These are phyloP conservation scores for Aphelenchoides bicaudatus DNA, from an alignment of 2,888 invertebrate species.

Conservation along the genomic window DNA sequence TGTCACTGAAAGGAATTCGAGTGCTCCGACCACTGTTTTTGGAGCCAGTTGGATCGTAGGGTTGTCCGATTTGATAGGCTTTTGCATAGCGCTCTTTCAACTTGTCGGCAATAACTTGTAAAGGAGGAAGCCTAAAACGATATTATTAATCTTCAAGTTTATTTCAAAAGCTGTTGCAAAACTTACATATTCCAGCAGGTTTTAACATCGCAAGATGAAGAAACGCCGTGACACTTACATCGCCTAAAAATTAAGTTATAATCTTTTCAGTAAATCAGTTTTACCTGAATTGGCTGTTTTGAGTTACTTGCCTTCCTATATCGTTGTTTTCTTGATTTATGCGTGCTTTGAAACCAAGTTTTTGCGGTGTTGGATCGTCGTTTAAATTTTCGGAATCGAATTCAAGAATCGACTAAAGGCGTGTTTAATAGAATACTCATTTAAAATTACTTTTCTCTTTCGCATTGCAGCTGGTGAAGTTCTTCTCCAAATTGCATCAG, in stretches of 20 bases:
- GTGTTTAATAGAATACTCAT: neutral
- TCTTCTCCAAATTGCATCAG: slow-evolving; percentile 64
- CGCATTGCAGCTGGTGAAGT: neutral
- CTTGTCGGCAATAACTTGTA: slow-evolving; percentile 64
- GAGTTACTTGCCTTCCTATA: slow-evolving; percentile 69
- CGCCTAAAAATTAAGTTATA: slow-evolving; percentile 65
- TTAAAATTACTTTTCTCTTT: slow-evolving; percentile 15
- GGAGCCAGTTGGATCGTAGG: slow-evolving; percentile 18
- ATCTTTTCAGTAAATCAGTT: too few species aligned
- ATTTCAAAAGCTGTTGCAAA: neutral
- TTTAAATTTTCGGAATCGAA: slow-evolving; percentile 7
- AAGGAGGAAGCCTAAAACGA: slow-evolving; percentile 72
- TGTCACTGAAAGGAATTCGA: slow-evolving; percentile 1
- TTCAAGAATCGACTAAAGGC: neutral
- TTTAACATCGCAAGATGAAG: slow-evolving; percentile 76
- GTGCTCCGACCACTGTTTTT: slow-evolving; percentile 6
- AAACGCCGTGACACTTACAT: slow-evolving; percentile 81
- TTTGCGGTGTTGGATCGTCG: slow-evolving; percentile 3
- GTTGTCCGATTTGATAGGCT: slow-evolving; percentile 18
- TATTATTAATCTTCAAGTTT: too few species aligned
- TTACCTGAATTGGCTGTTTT: neutral
- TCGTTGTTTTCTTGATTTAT: slow-evolving; percentile 76
- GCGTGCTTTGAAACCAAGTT: slow-evolving; percentile 28
- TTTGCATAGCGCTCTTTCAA: slow-evolving; percentile 21
- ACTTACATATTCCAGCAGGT: slow-evolving; percentile 62